Evolutionary conservation across 2,888 invertebrate species (phyloP).

Genomic region (Listrodromus nycthemerus): DNA sequence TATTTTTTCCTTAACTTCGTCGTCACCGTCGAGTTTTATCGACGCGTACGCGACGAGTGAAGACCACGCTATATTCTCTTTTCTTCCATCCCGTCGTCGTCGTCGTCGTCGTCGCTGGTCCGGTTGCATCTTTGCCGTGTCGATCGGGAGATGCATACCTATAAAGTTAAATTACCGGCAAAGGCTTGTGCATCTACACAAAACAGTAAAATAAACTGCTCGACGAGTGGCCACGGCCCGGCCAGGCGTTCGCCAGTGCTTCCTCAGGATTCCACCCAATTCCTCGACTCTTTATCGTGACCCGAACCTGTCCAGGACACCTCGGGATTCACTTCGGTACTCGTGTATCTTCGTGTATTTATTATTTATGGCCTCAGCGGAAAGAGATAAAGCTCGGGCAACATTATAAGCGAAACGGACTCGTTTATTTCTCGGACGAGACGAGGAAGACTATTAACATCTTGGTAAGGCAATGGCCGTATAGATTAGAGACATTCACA

Average conservation of each 20-base stretch:
- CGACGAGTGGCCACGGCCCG: background rate
- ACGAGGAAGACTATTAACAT: background rate
- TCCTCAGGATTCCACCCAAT: background rate
- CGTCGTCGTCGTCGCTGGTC: background rate
- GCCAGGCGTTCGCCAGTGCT: background rate
- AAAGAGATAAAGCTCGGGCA: slow-evolving; percentile 13
- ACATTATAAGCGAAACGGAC: slow-evolving; percentile 52
- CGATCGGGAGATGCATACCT: slow-evolving; percentile 59
- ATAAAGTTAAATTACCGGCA: slow-evolving; percentile 80
- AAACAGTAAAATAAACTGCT: slow-evolving; percentile 69
- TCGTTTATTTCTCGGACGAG: background rate
- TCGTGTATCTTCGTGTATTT: slow-evolving; percentile 23
- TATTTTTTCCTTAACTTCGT: slow-evolving; percentile 19
- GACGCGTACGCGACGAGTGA: slow-evolving; percentile 39
- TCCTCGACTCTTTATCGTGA: slow-evolving; percentile 46
- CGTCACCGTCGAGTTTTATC: slow-evolving; percentile 32
- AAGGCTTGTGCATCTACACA: slow-evolving; percentile 80
- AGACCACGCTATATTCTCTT: slow-evolving; percentile 32
- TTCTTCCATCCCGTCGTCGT: background rate
- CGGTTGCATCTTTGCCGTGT: background rate
- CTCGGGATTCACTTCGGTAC: slow-evolving; percentile 18
- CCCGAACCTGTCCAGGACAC: background rate
- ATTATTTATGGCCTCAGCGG: slow-evolving; percentile 33
- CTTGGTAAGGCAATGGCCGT: background rate
- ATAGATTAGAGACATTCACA: slow-evolving; percentile 50